Base-by-base conservation (phyloP, 2,113 vertebrate species). In the Paradoxurus hermaphroditus region DNA sequence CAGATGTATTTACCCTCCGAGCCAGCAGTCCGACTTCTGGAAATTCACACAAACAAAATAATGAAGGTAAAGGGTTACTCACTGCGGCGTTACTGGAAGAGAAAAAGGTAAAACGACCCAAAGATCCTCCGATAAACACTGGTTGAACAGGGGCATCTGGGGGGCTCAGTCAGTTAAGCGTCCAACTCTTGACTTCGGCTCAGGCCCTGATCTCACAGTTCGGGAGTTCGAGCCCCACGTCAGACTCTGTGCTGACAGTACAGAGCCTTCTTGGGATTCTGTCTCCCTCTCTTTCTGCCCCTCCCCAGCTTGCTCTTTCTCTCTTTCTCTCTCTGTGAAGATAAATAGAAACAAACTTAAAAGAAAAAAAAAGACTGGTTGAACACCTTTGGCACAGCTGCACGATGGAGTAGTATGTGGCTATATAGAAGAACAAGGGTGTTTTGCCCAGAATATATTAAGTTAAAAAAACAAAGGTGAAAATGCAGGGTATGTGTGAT, bases 1-100 rank as follows among this genome's bases (percentile, higher is more conserved):
- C n/a, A 77, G 59, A 82, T 36, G 14, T 81, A 23, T 93, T 93
- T 93, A 41, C n/a, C 75, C 51, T 90, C 96, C 95, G 90, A 44
- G 68, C 46, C 70, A 93, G 67, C 62, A 82, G 83, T n/a, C 65
- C 9, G 39, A 12, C n/a, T 82, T 86, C 75, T 49, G 44, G 59
- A 44, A 63, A 92, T 56, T 62, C 39, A 41, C 46, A 49, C 44
- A 21, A 91, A 70, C 36, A 95, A 86, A 84, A 34, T 67, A 62
- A 79, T 72, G 62, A 89, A 72, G 36, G 46, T 13, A 27, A 4
- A 14, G 90, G 31, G 14, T 77, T 56, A 59, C 39, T 84, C 44
- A 25, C 23, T 65, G 36, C 12, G 59, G 82, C 39, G 59, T 90
- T 81, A 73, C 12, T 67, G 23, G 46, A 79, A 81, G 53, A 68